phyloP scores from a whole-genome alignment of 2,797 vertebrate genomes.

The Bovichtus diacanthus region DNA sequence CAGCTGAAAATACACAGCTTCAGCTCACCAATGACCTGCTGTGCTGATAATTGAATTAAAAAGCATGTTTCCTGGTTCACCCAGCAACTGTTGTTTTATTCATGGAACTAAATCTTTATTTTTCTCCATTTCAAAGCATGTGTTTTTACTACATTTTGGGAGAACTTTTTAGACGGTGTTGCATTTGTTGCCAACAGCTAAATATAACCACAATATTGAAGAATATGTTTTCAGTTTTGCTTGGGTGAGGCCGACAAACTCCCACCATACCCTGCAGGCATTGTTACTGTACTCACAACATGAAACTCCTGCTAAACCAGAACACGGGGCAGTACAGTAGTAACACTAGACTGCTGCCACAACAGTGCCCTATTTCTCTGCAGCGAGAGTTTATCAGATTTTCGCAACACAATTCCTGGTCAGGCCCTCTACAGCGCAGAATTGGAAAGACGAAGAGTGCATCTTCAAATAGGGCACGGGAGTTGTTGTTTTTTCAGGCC shows the following conservation, averaged over 20 bases:
- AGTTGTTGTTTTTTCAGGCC: constrained; percentile 1
- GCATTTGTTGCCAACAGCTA: not conserved
- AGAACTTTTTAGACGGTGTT: not conserved
- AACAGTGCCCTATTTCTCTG: constrained; percentile 30
- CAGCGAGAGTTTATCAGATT: constrained; percentile 9
- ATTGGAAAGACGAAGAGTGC: not conserved
- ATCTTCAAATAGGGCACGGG: constrained; percentile 10
- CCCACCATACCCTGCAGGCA: constrained; percentile 17
- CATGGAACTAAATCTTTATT: not conserved
- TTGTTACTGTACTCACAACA: constrained; percentile 44
- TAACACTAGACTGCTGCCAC: constrained; percentile 40
- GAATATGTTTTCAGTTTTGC: not conserved
- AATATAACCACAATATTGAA: constrained; percentile 9
- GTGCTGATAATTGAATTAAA: not conserved
- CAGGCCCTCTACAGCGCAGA: not conserved
- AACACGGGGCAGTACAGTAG: constrained; percentile 28
- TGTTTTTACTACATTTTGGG: not conserved
- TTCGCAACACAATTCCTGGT: constrained; percentile 18
- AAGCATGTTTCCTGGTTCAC: not conserved
- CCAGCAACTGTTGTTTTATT: not conserved
- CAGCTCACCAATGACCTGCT: not conserved
- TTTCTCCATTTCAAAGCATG: not conserved
- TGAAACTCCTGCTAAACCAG: constrained; percentile 58
- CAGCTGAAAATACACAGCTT: constrained; percentile 16
- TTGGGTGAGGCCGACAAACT: constrained; percentile 25